These are phyloP conservation scores for Tenthredo distinguenda DNA, from an alignment of 2,888 invertebrate species.

Conservation along the genomic window DNA sequence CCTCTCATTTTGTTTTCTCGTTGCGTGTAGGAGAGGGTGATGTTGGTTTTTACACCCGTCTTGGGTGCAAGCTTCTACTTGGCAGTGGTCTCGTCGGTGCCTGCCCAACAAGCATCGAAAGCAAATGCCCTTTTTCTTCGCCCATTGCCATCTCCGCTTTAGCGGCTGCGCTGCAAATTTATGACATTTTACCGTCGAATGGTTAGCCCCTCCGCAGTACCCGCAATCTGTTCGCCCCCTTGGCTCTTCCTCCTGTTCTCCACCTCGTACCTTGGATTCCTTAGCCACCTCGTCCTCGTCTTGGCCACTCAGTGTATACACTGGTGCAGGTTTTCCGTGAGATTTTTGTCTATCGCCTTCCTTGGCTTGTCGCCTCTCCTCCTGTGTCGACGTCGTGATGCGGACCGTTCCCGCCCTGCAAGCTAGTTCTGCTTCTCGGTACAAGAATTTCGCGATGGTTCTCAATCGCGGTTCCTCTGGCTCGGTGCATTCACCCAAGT, in stretches of 20 bases:
- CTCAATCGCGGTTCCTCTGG: not conserved
- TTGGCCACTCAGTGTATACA: not conserved
- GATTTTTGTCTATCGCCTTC: not conserved
- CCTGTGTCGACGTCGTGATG: not conserved
- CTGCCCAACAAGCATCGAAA: constrained; percentile 38
- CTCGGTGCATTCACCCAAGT: not conserved
- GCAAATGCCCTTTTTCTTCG: not conserved
- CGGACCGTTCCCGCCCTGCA: not conserved
- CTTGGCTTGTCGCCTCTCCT: not conserved
- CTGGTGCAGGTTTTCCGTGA: not conserved
- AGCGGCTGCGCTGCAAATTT: not conserved
- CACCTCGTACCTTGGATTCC: not conserved
- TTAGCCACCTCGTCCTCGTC: not conserved
- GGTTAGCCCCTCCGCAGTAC: not conserved
- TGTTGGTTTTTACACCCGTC: constrained; percentile 23
- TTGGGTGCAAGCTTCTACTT: not conserved
- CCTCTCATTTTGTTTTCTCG: not conserved
- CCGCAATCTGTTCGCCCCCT: not conserved
- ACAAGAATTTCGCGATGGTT: not conserved
- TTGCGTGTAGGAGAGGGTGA: not conserved
- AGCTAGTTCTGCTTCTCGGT: not conserved
- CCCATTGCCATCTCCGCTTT: constrained; percentile 47
- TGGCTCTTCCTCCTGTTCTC: not conserved
- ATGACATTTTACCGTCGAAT: not conserved
- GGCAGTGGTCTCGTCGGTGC: constrained; percentile 33